Base-by-base conservation (phyloP, 2,888 invertebrate species). In the Reticulitermes lucifugus region DNA sequence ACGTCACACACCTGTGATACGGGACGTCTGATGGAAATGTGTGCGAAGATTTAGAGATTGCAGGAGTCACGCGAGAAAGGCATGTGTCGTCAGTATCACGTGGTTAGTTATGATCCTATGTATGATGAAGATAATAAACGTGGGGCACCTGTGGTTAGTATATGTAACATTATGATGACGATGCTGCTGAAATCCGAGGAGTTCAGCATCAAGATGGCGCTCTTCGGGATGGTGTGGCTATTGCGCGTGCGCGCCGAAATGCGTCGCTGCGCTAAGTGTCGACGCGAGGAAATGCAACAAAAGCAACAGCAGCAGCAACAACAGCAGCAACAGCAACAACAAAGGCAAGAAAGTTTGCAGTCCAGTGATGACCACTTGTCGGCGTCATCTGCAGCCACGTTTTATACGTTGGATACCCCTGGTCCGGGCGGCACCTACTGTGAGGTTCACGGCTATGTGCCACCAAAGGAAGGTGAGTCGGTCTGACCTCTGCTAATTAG, bases 191-290 rank as follows among this genome's bases (percentile, higher is more conserved):
- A 35, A 2, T 29, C 25, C 35, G 73, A 73, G 59, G 75, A 55
- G 12, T 41, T 83, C n/a, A 75, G 73, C n/a, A 73, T 60, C 73
- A 94, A 93, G 93, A 96, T 96, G 96, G 96, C 96, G 93, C 94
- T 96, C 89, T 96, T 96, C 93, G 96, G 96, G 92, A 95, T 96
- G 94, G 96, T 96, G 92, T 96, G 96, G 96, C 93, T 96, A 91
- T 91, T 96, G 91, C 95, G 96, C 89, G 95, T 96, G 91, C 95
- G 96, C 91, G 94, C 95, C 89, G 95, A 96, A 90, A 94, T 96
- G 91, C 95, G 95, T 90, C 94, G 95, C 88, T 95, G 95, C 91
- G 93, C 95, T 85, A 95, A 94, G 89, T 95, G 95, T 91, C 93
- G 93, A 88, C 93, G 93, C 88, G 93, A 93, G 90, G 91, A 89